phyloP scores from a whole-genome alignment of 2,888 invertebrate species.

The Cataglyphis cursor region DNA sequence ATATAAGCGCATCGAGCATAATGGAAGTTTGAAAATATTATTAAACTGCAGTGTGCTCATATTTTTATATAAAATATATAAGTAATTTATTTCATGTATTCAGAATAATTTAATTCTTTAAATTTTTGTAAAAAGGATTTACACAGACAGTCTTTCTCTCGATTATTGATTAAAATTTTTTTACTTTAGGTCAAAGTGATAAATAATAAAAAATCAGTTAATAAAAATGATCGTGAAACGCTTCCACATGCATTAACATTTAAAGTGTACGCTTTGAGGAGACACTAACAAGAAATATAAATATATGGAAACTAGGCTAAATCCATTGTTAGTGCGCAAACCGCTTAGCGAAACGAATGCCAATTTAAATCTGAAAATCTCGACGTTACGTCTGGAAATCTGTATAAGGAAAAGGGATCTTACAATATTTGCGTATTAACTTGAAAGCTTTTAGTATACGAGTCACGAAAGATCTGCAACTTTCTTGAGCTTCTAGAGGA shows the following conservation, averaged over 20 bases:
- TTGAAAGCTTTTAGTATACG: conserved; percentile 40
- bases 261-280: neutral
- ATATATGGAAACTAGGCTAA: conserved; percentile 6
- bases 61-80: conserved; percentile 4
- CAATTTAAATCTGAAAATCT: conserved; percentile 27
- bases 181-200: neutral
- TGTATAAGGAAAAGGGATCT: conserved; percentile 26
- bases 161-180: neutral
- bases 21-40: conserved; percentile 3
- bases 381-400: neutral
- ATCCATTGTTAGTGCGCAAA: neutral
- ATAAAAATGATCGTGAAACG: neutral
- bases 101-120: neutral
- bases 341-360: neutral
- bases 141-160: neutral
- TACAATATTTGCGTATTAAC: conserved; percentile 36
- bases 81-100: neutral
- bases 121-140: neutral
- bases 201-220: neutral
- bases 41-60: neutral
- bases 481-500: conserved; percentile 16
- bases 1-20: neutral
- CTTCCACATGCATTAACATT: neutral
- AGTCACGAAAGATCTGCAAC: conserved; percentile 28
- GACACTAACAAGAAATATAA: neutral